These are phyloP conservation scores for Caenorhabditis wallacei DNA, from an alignment of 2,888 invertebrate species.

Conservation along the genomic window DNA sequence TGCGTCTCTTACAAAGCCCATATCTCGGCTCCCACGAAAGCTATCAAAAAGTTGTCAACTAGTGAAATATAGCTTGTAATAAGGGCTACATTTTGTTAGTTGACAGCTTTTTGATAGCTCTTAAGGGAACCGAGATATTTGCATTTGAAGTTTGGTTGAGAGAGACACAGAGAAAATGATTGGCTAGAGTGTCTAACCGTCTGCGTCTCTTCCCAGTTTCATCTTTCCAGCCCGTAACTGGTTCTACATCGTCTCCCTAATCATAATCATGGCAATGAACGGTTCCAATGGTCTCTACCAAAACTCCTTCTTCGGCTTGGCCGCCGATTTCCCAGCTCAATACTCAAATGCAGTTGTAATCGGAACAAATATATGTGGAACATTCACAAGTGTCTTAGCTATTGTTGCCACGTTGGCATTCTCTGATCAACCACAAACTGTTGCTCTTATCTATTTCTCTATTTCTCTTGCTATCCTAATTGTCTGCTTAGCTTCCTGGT, in stretches of 20 bases:
- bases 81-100: too few relatives aligned
- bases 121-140: too few relatives aligned
- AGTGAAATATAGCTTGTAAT: too few relatives aligned
- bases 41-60: too few relatives aligned
- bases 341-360: conserved; percentile 96
- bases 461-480: conserved; percentile 93
- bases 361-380: conserved; percentile 83
- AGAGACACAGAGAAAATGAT: too few relatives aligned
- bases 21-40: too few relatives aligned
- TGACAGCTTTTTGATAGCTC: too few relatives aligned
- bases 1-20: too few relatives aligned
- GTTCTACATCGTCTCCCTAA: conserved; percentile 84
- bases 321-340: conserved; percentile 89
- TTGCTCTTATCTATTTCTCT: conserved; percentile 97
- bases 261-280: conserved; percentile 84
- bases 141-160: too few relatives aligned
- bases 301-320: conserved; percentile 96
- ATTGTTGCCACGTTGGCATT: conserved; percentile 77
- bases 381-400: conserved; percentile 81
- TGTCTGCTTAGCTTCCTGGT: conserved; percentile 95
- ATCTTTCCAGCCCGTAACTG: conserved; percentile 83
- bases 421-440: conserved; percentile 80
- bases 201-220: too few relatives aligned
- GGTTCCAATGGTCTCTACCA: conserved; percentile 93
- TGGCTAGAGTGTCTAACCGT: too few relatives aligned